These are phyloP conservation scores for Octonoba sinensis DNA, from an alignment of 2,888 invertebrate genomes.

Conservation along the genomic window DNA sequence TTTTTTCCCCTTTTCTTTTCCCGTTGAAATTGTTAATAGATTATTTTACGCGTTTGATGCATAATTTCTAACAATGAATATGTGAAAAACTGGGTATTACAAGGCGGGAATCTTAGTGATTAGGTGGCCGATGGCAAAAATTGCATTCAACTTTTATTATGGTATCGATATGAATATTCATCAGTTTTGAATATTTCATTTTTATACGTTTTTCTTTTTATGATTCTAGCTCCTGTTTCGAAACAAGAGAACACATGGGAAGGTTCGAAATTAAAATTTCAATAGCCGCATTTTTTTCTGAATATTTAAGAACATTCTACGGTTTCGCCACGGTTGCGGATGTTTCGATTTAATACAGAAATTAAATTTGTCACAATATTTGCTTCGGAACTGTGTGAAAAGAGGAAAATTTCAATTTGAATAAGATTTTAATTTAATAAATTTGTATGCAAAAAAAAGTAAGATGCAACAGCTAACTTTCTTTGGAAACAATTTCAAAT, in stretches of 20 bases:
- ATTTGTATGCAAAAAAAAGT: too few species aligned
- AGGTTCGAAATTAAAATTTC: slow-evolving; percentile 6
- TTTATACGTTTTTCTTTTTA: slow-evolving; percentile 25
- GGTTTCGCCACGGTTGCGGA: neutral
- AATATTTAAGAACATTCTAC: too few species aligned
- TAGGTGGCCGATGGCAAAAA: slow-evolving; percentile 37
- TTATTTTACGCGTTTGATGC: slow-evolving; percentile 58
- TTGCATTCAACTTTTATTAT: slow-evolving; percentile 36
- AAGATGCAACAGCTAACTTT: too few species aligned
- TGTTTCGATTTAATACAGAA: neutral
- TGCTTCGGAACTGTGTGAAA: neutral
- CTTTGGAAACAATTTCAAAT: too few species aligned
- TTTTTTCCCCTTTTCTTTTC: neutral
- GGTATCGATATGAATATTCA: slow-evolving; percentile 52
- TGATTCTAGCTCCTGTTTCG: slow-evolving; percentile 3
- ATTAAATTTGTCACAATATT: neutral
- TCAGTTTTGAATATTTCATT: slow-evolving; percentile 40
- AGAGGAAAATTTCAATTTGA: neutral
- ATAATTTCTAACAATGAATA: slow-evolving; percentile 45
- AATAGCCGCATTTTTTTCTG: too few species aligned
- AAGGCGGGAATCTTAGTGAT: slow-evolving; percentile 35
- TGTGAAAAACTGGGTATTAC: slow-evolving; percentile 27
- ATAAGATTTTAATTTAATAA: too few species aligned
- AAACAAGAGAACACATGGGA: slow-evolving; percentile 11
- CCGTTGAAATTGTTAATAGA: slow-evolving; percentile 52